Conservation (phyloP, 2,797 vertebrate genomes). For the Melopsittacus undulatus region DNA sequence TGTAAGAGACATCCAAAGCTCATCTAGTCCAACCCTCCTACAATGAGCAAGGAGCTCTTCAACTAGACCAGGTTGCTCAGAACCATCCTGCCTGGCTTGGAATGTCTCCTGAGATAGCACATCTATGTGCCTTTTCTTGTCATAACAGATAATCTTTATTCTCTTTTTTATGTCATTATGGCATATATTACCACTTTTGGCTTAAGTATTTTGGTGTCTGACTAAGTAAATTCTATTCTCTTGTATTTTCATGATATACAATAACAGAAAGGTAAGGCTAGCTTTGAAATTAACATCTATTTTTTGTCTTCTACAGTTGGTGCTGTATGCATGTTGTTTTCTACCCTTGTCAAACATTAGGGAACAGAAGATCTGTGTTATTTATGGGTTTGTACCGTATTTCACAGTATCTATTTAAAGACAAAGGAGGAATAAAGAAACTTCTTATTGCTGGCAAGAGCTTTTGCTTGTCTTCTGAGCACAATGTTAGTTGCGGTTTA, state of each 20-base stretch:
- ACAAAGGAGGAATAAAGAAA: background rate
- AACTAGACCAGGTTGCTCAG: background rate
- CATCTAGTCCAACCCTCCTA: background rate
- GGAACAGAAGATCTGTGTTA: background rate
- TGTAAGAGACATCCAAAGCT: background rate
- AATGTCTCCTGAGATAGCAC: background rate
- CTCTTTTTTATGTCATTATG: background rate
- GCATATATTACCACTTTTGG: background rate
- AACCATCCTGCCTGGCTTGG: background rate
- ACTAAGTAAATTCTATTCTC: background rate
- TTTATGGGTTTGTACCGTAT: background rate
- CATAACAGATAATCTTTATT: background rate
- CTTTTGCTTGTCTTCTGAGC: background rate
- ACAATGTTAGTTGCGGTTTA: background rate
- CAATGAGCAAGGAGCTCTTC: background rate
- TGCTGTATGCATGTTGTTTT: background rate
- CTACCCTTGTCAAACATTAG: background rate
- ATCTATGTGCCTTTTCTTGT: background rate
- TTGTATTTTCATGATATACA: background rate
- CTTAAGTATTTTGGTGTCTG: background rate
- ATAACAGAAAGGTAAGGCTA: background rate
- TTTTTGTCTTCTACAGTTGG: background rate
- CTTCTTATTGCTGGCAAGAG: background rate
- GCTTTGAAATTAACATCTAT: background rate
- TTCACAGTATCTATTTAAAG: background rate